phyloP scores from a whole-genome alignment of 2,113 vertebrate species.

The Agelaius phoeniceus region DNA sequence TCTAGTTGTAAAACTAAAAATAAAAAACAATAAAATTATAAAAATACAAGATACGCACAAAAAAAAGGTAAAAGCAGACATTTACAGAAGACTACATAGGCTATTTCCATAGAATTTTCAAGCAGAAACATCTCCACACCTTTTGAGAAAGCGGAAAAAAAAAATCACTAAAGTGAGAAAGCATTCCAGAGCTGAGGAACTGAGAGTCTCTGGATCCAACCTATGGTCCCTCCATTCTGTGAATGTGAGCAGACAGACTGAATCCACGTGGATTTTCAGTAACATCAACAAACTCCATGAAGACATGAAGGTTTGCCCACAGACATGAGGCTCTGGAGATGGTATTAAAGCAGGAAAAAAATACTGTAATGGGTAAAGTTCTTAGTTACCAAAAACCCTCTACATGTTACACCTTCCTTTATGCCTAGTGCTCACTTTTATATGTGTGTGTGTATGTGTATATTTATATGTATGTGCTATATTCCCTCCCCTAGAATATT shows the following conservation, averaged over 20 bases:
- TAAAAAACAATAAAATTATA: not conserved
- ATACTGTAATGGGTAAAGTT: not conserved
- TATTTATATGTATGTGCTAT: not conserved
- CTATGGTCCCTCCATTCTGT: not conserved
- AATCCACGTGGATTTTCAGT: not conserved
- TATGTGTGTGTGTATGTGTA: accelerated
- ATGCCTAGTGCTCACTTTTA: not conserved
- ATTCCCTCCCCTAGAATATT: not conserved
- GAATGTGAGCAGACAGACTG: not conserved
- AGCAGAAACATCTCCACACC: slow-evolving; percentile 32
- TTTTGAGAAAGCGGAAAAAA: not conserved
- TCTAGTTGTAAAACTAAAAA: slow-evolving; percentile 15
- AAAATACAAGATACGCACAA: not conserved
- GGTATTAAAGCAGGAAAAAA: not conserved
- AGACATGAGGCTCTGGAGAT: not conserved
- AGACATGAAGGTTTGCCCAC: not conserved
- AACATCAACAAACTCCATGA: not conserved
- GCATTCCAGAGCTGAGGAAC: not conserved
- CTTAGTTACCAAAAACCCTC: not conserved
- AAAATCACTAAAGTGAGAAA: slow-evolving; percentile 11
- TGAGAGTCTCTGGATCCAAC: not conserved
- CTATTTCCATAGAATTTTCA: slow-evolving; percentile 14
- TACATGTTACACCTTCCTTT: not conserved
- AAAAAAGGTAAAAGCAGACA: not conserved
- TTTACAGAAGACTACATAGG: not conserved